Evolutionary conservation across 2,797 vertebrate species (phyloP), one percentile per base, ranked within the genome.

Genomic region (Trachops cirrhosus): DNA sequence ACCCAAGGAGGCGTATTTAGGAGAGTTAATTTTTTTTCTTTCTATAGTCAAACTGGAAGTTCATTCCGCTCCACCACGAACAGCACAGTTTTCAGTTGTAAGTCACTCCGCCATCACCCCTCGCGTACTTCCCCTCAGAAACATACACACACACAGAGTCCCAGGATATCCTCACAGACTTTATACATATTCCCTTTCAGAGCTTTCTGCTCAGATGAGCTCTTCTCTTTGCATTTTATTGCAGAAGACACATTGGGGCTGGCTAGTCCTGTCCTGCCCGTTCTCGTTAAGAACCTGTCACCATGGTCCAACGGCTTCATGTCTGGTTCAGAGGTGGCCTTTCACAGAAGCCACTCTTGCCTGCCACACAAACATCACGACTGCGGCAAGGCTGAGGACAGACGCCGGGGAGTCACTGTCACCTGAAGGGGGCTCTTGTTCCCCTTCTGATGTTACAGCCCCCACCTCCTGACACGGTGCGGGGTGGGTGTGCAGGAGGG

Each of bases 241-340:
- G 32, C 94, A 98, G 97, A 80, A 94, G 98, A 97, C 97, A 97
- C 70, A 91, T 97, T 67, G 67, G 84, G 87, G 89, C 91, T 97
- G 95, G 0, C 0, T 77, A 82, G 87, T 87, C 73, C 95, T 41
- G 46, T 64, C 91, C 87, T 68, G 95, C 96, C 97, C 85, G 84
- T 96, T 96, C 94, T 92, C 92, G 93, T 97, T 97, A 98, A 94
- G 92, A 95, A 88, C 86, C 96, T 96, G 95, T 88, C 95, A 87
- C 90, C 64, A 91, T 92, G 68, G 73, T n/a, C 93, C 82, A 88
- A 54, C 1, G 54, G 96, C 96, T 94, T 94, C 95, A 70, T 93
- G 9, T 59, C 34, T 86, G 80, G 92, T 92, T 95, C 59, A 62
- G 95, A 54, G 79, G 95, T 70, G 87, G 37, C 79, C 32, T 97